A percentile compares a stretch with the other conserved stretches of the same genome.
phyloP scores from a whole-genome alignment of 2,113 vertebrate species.

The Nycticorax nycticorax region DNA sequence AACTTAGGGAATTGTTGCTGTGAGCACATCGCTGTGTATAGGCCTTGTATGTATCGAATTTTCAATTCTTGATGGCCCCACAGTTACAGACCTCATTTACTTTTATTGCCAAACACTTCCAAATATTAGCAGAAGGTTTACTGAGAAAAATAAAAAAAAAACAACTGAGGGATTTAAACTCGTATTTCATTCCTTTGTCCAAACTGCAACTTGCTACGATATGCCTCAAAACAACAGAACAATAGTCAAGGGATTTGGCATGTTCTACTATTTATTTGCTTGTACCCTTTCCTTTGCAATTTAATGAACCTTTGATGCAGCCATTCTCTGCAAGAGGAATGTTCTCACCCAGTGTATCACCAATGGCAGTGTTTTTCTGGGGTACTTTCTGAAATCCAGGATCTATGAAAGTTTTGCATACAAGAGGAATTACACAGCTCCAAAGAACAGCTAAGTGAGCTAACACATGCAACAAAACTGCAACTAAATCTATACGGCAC shows the following conservation, averaged over 20 bases:
- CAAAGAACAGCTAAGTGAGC: background rate
- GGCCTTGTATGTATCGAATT: background rate
- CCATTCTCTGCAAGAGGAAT: background rate
- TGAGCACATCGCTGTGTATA: background rate
- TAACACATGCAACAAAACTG: background rate
- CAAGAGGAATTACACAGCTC: background rate
- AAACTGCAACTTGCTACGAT: background rate
- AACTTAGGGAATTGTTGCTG: background rate
- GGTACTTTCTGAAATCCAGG: background rate
- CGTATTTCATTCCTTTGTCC: background rate
- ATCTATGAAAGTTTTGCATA: background rate
- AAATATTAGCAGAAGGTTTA: background rate
- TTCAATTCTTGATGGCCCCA: background rate
- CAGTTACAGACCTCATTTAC: background rate
- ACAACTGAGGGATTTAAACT: background rate
- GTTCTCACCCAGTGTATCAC: background rate
- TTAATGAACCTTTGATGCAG: background rate
- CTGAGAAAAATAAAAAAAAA: background rate
- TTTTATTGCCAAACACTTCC: background rate
- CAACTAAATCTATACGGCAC: background rate
- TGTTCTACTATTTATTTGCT: background rate
- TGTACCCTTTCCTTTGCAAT: background rate
- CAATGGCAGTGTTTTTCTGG: background rate
- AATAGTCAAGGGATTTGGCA: background rate
- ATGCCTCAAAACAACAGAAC: background rate